Base-by-base conservation (phyloP, 1,140 invertebrate genomes). In the Gonioctena quinquepunctata region DNA sequence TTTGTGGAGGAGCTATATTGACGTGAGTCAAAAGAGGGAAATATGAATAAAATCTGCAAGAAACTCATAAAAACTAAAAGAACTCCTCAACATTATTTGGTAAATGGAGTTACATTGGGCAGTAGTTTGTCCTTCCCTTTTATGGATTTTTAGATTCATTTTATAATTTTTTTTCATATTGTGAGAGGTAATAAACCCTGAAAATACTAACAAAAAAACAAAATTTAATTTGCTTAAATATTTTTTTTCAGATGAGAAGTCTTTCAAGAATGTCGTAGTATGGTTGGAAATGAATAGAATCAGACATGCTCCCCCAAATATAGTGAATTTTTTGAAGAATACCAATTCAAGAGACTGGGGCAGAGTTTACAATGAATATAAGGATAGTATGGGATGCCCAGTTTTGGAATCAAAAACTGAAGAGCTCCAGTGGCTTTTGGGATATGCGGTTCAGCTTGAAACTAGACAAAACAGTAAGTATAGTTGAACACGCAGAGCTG, bases 281-380 rank as follows among this genome's bases (percentile, higher is more conserved):
- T 99, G 96, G 96, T 79, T 98, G 22, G 96, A 99, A 85, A 94
- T 97, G 82, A 94, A 97, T 82, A 96, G 95, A 84, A 96, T 98
- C 74, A 89, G 96, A 16, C 89, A 92, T 76, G 96, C 96, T 77
- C 91, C 91, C 76, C 93, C 95, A 68, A 93, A 96, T 81, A 92
- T 95, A 68, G 85, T 95, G 21, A 88, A 88, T 70, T 85, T 83
- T 1, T 81, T 99, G 19, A 86, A 92, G 56, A 86, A 91, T 69
- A 88, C 91, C 4, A 82, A 85, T 59, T 85, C 87, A 18, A 75
- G 84, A 16, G 81, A 88, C 33, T 98, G 96, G 96, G 83, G 86
- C 22, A 86, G 89, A 76, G 84, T 87, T 13, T 96, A 92, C 83
- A 79, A 89, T 48, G 87, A 91, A 79, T 99, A 97, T 84, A 88